Evolutionary conservation across 2,113 vertebrate genomes (phyloP), one percentile per base, ranked within the genome.

Genomic region (Gasterosteus nipponicus): DNA sequence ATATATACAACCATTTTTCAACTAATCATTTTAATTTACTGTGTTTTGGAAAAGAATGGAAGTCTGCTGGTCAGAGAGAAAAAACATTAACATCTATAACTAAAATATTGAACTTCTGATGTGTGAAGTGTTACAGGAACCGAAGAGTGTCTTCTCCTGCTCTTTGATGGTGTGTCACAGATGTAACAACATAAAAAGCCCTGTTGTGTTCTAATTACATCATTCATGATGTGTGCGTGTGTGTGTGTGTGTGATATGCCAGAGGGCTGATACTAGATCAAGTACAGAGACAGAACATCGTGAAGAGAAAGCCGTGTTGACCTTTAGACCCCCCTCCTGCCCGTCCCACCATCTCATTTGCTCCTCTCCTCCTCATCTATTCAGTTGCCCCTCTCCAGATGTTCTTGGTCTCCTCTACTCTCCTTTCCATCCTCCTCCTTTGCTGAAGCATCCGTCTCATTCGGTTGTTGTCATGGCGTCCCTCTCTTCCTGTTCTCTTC

Each of bases 241-340:
- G 66, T 39, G 68, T 61, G 35, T 59, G 69, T 69, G 66, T 68
- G 56, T 54, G 54, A 67, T 59, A 65, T 76, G 64, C 67, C 75
- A 82, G 57, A 39, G 73, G 81, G 49, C 63, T 87, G 83, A 86
- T 80, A 86, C 73, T 42, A 64, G 77, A 91, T 86, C 81, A 89
- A 91, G 88, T 82, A 82, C 68, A 84, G 65, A 78, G 85, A 85
- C 77, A 71, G 75, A 85, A 77, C 56, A 75, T 77, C 46, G 73
- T 78, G 81, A 82, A 84, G 82, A 67, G 77, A 78, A 64, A 72
- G 84, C 78, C 73, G 76, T 84, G 80, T 58, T 86, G 86, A 87
- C 88, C 84, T 86, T 85, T 85, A 72, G 41, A 80, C 65, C 14
- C 46, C 58, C 5, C 44, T 9, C 39, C 31, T 60, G 44, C 38